Evolutionary conservation across 2,888 invertebrate genomes (phyloP).

Genomic region (Heteromyza rotundicornis): DNA sequence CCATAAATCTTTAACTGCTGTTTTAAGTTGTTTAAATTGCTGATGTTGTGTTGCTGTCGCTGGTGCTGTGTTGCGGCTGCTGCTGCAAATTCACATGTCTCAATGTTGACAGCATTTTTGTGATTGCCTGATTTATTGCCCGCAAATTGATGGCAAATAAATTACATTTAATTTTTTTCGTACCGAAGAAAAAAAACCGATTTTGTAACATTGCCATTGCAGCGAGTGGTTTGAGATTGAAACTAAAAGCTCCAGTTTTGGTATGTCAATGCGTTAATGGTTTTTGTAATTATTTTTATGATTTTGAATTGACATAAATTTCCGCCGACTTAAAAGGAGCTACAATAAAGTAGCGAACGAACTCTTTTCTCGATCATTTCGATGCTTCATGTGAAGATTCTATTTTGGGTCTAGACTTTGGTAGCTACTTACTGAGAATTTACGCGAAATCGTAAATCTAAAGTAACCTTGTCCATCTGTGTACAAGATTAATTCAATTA

Average conservation of each 20-base stretch:
- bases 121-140: constrained; percentile 60
- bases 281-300: neutral
- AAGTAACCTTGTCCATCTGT: too few relatives aligned
- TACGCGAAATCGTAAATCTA: too few relatives aligned
- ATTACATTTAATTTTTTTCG: constrained; percentile 25
- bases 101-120: constrained; percentile 59
- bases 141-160: constrained; percentile 49
- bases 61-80: constrained; percentile 27
- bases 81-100: constrained; percentile 50
- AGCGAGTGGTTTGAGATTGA: neutral
- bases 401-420: too few relatives aligned
- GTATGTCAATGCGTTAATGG: neutral
- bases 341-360: too few relatives aligned
- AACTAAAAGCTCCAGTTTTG: neutral
- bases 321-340: too few relatives aligned
- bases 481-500: too few relatives aligned
- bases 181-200: neutral
- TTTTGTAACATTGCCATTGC: neutral
- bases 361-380: too few relatives aligned
- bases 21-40: constrained; percentile 28
- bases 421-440: too few relatives aligned
- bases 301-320: neutral
- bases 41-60: constrained; percentile 4
- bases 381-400: too few relatives aligned
- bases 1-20: constrained; percentile 55